Percentiles rank a stretch among this genome's conserved stretches.
These are phyloP conservation scores for Phaethornis superciliosus DNA, from an alignment of 2,113 vertebrate genomes.

Conservation along the genomic window DNA sequence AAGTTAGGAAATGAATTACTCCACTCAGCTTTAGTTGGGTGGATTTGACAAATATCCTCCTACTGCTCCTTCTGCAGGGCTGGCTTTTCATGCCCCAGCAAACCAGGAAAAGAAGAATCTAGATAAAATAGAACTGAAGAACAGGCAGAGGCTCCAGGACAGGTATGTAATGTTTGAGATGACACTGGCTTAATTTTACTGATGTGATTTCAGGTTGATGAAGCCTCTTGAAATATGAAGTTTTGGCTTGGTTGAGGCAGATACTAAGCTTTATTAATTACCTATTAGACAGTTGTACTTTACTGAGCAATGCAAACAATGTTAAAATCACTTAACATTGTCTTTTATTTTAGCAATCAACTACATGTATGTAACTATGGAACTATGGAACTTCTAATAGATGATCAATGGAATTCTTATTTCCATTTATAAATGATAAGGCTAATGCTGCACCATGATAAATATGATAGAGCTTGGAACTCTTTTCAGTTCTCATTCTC, in stretches of 20 bases:
- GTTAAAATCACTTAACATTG: not conserved
- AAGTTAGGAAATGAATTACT: not conserved
- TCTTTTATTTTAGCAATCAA: not conserved
- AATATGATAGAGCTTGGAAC: not conserved
- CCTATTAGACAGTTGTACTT: not conserved
- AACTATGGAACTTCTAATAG: not conserved
- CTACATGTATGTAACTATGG: not conserved
- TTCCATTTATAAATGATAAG: not conserved
- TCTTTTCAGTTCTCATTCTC: not conserved
- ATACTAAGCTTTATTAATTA: not conserved
- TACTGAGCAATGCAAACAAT: not conserved
- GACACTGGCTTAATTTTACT: not conserved
- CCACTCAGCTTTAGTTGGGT: not conserved
- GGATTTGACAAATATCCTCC: rapidly evolving
- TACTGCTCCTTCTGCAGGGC: not conserved
- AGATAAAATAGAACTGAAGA: not conserved
- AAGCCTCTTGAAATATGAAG: not conserved
- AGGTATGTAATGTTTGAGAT: not conserved
- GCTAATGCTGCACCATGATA: not conserved
- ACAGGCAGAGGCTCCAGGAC: not conserved
- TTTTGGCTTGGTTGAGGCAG: not conserved
- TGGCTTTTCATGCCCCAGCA: not conserved
- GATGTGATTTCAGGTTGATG: not conserved
- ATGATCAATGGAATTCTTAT: not conserved
- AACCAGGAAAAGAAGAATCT: not conserved